Conservation (phyloP, 2,888 invertebrate genomes). For the Phengaris arion region DNA sequence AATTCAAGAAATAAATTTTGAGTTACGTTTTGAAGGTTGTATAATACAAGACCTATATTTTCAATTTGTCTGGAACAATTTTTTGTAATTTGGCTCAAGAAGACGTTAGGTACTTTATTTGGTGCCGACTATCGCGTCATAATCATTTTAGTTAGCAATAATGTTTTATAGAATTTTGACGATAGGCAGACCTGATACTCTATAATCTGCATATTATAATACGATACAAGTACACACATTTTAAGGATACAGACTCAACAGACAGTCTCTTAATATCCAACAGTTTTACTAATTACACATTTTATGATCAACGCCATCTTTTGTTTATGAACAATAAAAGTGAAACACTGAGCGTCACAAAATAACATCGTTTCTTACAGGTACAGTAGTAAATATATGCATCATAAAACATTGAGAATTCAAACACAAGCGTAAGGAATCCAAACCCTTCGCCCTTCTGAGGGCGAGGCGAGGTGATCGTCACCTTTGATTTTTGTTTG, state of each 20-base stretch:
- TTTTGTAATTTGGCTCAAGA: background rate
- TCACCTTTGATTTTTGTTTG: constrained; percentile 40
- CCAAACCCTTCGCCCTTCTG: constrained; percentile 31
- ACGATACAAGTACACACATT: no score
- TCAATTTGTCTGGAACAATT: background rate
- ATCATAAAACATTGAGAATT: constrained; percentile 6
- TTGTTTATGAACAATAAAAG: no score
- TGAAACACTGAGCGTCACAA: no score
- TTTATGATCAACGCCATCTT: no score
- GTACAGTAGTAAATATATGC: no score
- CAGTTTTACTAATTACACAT: no score
- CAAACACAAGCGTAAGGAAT: constrained; percentile 27
- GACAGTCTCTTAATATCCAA: no score
- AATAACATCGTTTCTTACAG: no score
- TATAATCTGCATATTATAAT: no score
- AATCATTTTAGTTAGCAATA: no score
- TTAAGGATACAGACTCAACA: no score
- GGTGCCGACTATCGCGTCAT: background rate
- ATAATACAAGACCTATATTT: background rate
- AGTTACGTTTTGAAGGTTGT: background rate
- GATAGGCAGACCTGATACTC: no score
- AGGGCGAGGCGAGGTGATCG: constrained; percentile 33
- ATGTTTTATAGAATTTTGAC: background rate
- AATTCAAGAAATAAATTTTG: background rate
- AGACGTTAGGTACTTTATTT: background rate